Conservation (phyloP, 2,113 vertebrate species). For the Lanius ludovicianus region DNA sequence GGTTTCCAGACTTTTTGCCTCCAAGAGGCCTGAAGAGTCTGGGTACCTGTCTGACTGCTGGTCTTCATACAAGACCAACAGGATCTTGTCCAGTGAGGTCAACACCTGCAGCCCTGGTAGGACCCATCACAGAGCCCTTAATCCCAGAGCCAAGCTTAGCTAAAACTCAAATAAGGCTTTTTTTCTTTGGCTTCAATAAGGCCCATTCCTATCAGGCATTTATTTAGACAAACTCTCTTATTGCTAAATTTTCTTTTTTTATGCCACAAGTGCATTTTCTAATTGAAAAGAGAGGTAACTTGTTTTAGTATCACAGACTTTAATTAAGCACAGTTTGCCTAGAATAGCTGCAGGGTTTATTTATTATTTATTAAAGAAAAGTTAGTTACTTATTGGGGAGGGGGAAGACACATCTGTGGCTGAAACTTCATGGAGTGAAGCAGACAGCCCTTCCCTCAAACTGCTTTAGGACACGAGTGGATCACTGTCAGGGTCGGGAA, state of each 20-base stretch:
- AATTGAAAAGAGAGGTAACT: slow-evolving; percentile 26
- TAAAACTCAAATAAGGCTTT: neutral
- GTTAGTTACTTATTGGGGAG: slow-evolving; percentile 16
- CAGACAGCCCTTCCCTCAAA: neutral
- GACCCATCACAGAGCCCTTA: neutral
- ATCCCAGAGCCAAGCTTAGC: neutral
- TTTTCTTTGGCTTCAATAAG: neutral
- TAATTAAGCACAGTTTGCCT: slow-evolving; percentile 49
- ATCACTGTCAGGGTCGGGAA: neutral
- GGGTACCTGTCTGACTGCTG: neutral
- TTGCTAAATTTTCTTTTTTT: neutral
- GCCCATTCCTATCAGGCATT: accelerated
- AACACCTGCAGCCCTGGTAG: accelerated
- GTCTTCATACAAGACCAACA: neutral
- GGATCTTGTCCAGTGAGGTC: neutral
- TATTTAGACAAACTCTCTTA: neutral
- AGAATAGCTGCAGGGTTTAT: slow-evolving; percentile 28
- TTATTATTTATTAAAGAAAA: slow-evolving; percentile 61
- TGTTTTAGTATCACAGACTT: slow-evolving; percentile 17
- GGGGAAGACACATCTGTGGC: neutral
- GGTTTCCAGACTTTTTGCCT: neutral
- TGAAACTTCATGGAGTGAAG: neutral
- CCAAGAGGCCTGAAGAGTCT: neutral
- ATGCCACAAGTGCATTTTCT: neutral
- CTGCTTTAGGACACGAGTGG: neutral